phyloP scores from a whole-genome alignment of 2,888 invertebrate genomes.

The Cybosia mesomella region DNA sequence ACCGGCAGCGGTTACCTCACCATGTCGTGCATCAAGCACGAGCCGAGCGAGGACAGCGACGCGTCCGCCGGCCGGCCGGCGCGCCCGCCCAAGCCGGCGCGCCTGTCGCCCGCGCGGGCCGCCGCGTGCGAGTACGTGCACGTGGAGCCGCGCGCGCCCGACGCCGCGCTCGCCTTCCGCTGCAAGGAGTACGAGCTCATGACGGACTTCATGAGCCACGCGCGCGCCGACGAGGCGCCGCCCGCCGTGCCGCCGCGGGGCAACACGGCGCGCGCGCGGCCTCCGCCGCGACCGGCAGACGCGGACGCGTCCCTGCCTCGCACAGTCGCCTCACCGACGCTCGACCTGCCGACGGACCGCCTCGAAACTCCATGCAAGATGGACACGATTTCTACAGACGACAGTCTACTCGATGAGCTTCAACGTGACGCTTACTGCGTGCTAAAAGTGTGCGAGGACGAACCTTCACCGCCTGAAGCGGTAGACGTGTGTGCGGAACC shows the following conservation, averaged over 20 bases:
- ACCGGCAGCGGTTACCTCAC: constrained; percentile 80
- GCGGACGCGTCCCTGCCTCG: constrained; percentile 88
- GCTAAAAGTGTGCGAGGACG: constrained; percentile 78
- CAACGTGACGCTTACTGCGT: constrained; percentile 78
- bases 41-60: constrained; percentile 77
- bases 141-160: constrained; percentile 78
- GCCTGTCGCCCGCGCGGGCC: constrained; percentile 67
- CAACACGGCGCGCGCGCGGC: constrained; percentile 58
- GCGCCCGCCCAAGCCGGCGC: constrained; percentile 76
- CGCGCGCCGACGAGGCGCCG: constrained; percentile 58
- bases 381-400: constrained; percentile 72
- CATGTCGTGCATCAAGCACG: constrained; percentile 80
- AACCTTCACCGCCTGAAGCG: constrained; percentile 48
- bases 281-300: constrained; percentile 56
- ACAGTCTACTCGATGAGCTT: constrained; percentile 80
- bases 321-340: no score
- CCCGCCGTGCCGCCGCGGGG: constrained; percentile 69
- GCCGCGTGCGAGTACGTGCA: constrained; percentile 76
- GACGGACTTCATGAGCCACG: constrained; percentile 71
- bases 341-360: constrained; percentile 79
- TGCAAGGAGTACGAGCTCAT: constrained; percentile 79
- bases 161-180: constrained; percentile 54
- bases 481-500: constrained; percentile 44
- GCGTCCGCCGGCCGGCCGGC: constrained; percentile 73
- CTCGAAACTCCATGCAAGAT: constrained; percentile 74